Evolutionary conservation across 64 coral and sea anemone genomes (phyloP).

Genomic region (Acropora yongei): DNA sequence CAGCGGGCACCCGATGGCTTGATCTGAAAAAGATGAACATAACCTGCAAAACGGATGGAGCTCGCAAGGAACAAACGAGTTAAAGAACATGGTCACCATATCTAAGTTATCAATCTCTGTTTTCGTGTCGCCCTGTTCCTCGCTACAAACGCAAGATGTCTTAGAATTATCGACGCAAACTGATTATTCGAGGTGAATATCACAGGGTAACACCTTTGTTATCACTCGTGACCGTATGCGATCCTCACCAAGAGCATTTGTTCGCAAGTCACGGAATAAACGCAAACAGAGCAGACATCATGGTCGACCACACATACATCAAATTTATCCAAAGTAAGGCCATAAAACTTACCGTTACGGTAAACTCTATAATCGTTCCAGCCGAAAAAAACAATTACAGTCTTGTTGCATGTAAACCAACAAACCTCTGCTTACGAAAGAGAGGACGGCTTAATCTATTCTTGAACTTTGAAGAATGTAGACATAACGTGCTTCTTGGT

Average conservation of each 20-base stretch:
- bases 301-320: background rate
- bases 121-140: background rate
- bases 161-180: background rate
- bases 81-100: background rate
- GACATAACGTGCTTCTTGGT: background rate
- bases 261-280: background rate
- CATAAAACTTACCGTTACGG: conserved; percentile 11
- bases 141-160: background rate
- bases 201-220: background rate
- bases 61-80: no score
- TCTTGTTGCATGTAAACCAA: background rate
- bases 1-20: background rate
- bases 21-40: background rate
- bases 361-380: background rate
- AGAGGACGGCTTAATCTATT: background rate
- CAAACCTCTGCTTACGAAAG: background rate
- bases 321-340: background rate
- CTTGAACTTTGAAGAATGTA: background rate
- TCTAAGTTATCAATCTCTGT: background rate
- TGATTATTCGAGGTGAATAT: background rate
- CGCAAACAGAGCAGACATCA: background rate
- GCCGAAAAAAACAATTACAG: background rate
- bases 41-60: background rate
- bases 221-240: background rate
- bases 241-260: background rate